Conservation (phyloP, 2,888 invertebrate genomes). For the Sphaeridia pumilis region DNA sequence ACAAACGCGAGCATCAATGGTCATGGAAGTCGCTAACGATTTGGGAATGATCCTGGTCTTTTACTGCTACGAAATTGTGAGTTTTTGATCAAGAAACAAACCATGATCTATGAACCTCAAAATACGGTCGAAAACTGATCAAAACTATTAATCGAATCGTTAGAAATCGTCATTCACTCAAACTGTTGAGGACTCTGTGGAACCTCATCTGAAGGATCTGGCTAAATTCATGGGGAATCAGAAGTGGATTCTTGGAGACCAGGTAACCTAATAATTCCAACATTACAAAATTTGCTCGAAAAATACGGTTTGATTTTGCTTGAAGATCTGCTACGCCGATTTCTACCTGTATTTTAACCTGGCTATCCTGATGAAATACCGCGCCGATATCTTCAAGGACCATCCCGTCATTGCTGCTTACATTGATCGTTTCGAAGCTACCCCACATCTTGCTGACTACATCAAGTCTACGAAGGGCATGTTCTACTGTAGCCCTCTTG, state of each 20-base stretch:
- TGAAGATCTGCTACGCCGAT: no score
- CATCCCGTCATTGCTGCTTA: background rate
- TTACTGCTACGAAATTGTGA: background rate
- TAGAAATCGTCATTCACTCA: background rate
- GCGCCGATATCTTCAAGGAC: background rate
- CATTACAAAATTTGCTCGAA: background rate
- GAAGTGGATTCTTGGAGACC: background rate
- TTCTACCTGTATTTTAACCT: background rate
- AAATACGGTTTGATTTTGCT: no score
- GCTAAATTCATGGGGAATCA: background rate
- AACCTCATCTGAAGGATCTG: background rate
- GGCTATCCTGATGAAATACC: background rate
- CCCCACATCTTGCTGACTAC: no score
- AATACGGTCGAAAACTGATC: no score
- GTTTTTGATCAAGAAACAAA: background rate
- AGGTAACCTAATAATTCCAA: background rate
- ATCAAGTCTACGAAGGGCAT: no score
- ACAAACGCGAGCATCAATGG: background rate
- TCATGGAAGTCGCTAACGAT: background rate
- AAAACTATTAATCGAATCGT: no score
- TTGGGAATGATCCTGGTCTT: background rate
- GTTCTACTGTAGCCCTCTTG: no score
- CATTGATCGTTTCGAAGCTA: no score
- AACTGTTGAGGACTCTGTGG: background rate
- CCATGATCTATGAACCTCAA: no score